A percentile compares a stretch with the other conserved stretches of the same genome.
Conservation (phyloP, 23 tunicate species). For the Halocynthia aurantium region DNA sequence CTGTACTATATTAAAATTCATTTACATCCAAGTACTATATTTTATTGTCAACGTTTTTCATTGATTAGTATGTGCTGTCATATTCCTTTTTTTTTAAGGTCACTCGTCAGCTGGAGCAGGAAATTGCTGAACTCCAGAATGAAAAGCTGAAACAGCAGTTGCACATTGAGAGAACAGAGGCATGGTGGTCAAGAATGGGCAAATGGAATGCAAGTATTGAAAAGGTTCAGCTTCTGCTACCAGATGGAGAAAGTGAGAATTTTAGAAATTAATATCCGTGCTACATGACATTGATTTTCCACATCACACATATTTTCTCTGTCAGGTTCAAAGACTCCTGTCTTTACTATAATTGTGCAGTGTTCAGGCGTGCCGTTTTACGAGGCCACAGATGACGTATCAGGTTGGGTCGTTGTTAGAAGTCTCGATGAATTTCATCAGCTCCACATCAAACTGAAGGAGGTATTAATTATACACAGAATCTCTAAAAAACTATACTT, state of each 20-base stretch:
- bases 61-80: no score
- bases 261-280: no score
- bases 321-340: constrained; percentile 38
- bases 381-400: constrained; percentile 68
- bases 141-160: constrained; percentile 64
- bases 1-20: neutral
- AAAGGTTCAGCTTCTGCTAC: constrained; percentile 15
- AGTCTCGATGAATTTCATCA: constrained; percentile 60
- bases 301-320: neutral
- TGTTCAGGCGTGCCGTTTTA: constrained; percentile 66
- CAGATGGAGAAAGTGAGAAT: neutral
- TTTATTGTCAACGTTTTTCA: no score
- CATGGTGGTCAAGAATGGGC: constrained; percentile 85
- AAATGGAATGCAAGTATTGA: constrained; percentile 64
- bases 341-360: constrained; percentile 47
- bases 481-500: no score
- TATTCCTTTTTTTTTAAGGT: constrained; percentile 17
- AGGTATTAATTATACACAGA: no score
- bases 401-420: constrained; percentile 73
- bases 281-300: no score
- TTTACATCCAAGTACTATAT: no score
- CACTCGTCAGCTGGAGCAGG: constrained; percentile 33
- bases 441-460: constrained; percentile 62
- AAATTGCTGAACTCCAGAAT: constrained; percentile 46
- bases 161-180: constrained; percentile 51